Evolutionary conservation across 92 coral and sea anemone species (phyloP).

Genomic region (Umimayanthus chanpuru): DNA sequence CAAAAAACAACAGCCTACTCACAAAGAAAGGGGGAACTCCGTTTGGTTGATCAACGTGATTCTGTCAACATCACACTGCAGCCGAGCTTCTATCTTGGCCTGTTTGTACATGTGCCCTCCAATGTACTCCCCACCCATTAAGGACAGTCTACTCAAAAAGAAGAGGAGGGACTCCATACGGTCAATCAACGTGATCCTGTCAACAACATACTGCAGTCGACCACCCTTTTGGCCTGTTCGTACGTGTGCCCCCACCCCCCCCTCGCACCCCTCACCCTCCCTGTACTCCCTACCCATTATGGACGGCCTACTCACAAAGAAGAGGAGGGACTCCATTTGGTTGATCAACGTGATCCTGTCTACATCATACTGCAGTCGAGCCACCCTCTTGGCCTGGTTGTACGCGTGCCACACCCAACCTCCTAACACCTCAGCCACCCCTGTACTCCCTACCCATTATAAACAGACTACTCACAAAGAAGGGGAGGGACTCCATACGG

Average conservation of each 20-base stretch:
- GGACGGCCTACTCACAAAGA: constrained; percentile 54
- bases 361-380: constrained; percentile 77
- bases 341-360: constrained; percentile 73
- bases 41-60: constrained; percentile 71
- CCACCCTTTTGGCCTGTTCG: constrained; percentile 67
- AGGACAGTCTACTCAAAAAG: constrained; percentile 51
- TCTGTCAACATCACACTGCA: too few relatives aligned
- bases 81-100: too few relatives aligned
- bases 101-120: too few relatives aligned
- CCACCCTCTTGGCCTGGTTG: constrained; percentile 68
- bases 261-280: background rate
- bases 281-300: too few relatives aligned
- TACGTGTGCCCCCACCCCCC: constrained; percentile 48
- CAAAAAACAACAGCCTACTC: background rate
- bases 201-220: constrained; percentile 75
- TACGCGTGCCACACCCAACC: constrained; percentile 44
- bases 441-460: background rate
- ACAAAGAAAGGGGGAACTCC: constrained; percentile 81
- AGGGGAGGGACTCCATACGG: constrained; percentile 81
- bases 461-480: constrained; percentile 51
- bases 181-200: constrained; percentile 69
- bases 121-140: too few relatives aligned
- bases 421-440: background rate
- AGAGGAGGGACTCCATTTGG: constrained; percentile 77
- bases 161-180: constrained; percentile 81